Base-by-base conservation (phyloP, 2,113 vertebrate genomes). In the Oryzias celebensis region DNA sequence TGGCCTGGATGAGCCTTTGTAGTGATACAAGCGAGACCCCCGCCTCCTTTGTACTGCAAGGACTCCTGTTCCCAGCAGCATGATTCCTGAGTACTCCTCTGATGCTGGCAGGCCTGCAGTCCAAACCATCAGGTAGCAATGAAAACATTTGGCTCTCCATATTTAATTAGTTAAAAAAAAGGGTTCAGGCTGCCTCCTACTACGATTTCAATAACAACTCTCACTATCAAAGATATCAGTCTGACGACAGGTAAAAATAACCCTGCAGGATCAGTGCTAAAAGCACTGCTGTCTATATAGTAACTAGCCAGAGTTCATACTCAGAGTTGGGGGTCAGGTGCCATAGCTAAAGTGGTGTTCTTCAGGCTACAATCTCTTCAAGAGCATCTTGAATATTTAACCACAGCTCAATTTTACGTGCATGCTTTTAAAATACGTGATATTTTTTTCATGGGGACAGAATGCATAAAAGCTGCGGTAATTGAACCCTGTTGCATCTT, bases 381-480 rank as follows among this genome's bases (percentile, higher is more conserved):
- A 74, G 71, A 89, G 75, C 61, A 59, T 82, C 58, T 62, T 91
- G 66, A 86, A 91, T 91, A 88, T 91, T 91, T 91, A 78, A 91
- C 75, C 47, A 53, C 2, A 20, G 68, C 81, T 89, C 77, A 77
- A 50, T 85, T 88, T 89, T 84, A 88, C 63, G 17, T 76, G 81
- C 80, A 86, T 48, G 85, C 85, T 91, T 91, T 92, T 90, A 91
- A 88, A 90, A 89, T 62, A 65, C 56, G 69, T 82, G 72, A 91
- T 91, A 82, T 91, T 91, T 92, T 90, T 92, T 91, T 91, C 67
- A 91, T 92, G 86, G 85, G 75, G 75, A 91, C 88, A 89, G 88
- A 90, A 88, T 79, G 85, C 78, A 62, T 88, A 84, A 91, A 88
- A 88, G 71, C 71, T 3, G 7, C 24, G 15, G 69, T 82, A 84